Conservation (phyloP, 2,888 invertebrate genomes). For the Agriopis marginaria region DNA sequence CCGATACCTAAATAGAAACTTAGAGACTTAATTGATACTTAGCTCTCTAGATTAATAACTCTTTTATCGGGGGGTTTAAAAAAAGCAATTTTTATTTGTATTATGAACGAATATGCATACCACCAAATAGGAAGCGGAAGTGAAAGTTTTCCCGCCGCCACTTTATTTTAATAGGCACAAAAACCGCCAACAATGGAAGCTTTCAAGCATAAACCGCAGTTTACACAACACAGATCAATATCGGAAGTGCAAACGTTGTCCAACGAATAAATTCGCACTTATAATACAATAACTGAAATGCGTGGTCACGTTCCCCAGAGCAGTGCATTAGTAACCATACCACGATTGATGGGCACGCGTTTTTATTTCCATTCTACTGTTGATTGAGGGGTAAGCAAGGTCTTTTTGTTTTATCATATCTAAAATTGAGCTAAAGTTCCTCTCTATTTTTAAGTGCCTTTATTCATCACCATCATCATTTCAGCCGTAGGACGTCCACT, state of each 20-base stretch:
- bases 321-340: constrained; percentile 17
- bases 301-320: constrained; percentile 51
- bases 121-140: constrained; percentile 2
- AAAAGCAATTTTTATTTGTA: no score
- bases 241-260: constrained; percentile 44
- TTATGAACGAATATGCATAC: not conserved
- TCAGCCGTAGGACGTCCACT: no score
- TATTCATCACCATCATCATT: no score
- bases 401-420: not conserved
- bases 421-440: not conserved
- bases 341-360: constrained; percentile 9
- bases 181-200: constrained; percentile 39
- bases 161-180: constrained; percentile 23
- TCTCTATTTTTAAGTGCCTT: not conserved
- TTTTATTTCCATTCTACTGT: constrained; percentile 11
- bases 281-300: constrained; percentile 59
- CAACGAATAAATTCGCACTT: constrained; percentile 45
- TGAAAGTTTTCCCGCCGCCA: constrained; percentile 12
- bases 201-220: constrained; percentile 46
- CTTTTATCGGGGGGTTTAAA: no score
- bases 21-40: no score
- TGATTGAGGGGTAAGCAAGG: constrained; percentile 14
- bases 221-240: constrained; percentile 46
- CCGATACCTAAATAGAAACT: no score
- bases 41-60: no score